Percentiles rank a stretch among this genome's conserved stretches.
Conservation (phyloP, 30 jellyfish, hydroid and myxozoan genomes). For the Mastigias papua region DNA sequence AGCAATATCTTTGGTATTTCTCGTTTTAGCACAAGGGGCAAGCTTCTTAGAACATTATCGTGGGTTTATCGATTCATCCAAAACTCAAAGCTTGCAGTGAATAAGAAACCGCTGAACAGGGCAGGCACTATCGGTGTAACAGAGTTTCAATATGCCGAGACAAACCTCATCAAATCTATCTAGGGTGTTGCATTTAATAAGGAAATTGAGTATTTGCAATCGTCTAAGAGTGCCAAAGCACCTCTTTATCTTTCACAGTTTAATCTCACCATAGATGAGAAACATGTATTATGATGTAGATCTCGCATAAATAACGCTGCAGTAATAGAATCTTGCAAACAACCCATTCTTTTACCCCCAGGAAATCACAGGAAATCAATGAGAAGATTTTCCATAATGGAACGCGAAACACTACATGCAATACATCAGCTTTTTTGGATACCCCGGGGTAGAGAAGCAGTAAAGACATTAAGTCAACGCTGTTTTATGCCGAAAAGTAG, state of each 20-base stretch:
- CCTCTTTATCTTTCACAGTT: conserved; percentile 17
- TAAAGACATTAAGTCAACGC: too few species aligned
- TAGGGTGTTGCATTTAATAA: conserved; percentile 2
- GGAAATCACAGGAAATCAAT: neutral
- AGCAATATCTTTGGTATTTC: neutral
- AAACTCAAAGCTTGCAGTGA: conserved; percentile 1
- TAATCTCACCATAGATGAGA: neutral
- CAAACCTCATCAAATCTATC: neutral
- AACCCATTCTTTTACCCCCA: conserved; percentile 26
- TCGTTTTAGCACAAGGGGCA: neutral
- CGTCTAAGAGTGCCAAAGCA: neutral
- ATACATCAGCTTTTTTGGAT: too few species aligned
- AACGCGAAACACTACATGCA: too few species aligned
- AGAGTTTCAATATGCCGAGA: conserved; percentile 17
- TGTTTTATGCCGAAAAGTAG: too few species aligned
- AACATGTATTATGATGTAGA: neutral
- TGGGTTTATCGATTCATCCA: neutral
- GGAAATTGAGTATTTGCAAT: conserved; percentile 7
- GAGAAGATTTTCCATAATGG: too few species aligned
- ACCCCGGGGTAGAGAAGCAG: too few species aligned
- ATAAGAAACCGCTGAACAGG: neutral
- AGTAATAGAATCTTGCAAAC: neutral
- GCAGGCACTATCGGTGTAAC: neutral
- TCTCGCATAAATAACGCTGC: neutral
- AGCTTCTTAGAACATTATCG: neutral